phyloP scores from a whole-genome alignment of 2,797 vertebrate species.

The Echeneis naucrates region DNA sequence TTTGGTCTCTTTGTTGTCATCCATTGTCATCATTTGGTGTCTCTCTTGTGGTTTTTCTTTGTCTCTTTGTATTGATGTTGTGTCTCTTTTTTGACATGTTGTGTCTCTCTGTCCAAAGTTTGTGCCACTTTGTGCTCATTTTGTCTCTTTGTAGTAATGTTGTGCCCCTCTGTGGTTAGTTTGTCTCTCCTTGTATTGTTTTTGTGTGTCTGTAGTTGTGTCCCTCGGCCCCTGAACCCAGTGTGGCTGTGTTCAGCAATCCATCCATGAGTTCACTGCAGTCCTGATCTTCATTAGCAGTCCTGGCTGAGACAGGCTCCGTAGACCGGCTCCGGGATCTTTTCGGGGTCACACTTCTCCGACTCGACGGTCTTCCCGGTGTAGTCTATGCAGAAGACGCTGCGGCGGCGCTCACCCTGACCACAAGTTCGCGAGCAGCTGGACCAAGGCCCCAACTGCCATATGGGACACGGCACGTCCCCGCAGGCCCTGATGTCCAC shows the following conservation, averaged over 20 bases:
- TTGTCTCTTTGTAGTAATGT: background rate
- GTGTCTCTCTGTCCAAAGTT: background rate
- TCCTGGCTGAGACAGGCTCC: conserved; percentile 81
- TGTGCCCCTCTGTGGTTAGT: background rate
- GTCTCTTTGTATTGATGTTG: background rate
- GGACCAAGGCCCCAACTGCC: conserved; percentile 90
- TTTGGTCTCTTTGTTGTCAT: background rate
- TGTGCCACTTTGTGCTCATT: too few relatives aligned
- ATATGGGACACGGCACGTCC: conserved; percentile 90
- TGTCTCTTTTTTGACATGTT: background rate
- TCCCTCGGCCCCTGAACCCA: background rate
- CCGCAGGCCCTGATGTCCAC: conserved; percentile 90
- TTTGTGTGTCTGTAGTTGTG: background rate
- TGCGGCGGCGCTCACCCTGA: conserved; percentile 84
- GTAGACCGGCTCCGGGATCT: conserved; percentile 75
- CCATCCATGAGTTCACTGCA: conserved; percentile 5
- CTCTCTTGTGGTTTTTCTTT: background rate
- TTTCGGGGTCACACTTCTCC: conserved; percentile 84
- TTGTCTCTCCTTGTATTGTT: background rate
- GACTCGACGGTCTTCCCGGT: conserved; percentile 80
- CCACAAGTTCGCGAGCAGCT: conserved; percentile 89
- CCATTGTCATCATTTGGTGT: background rate
- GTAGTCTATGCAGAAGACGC: conserved; percentile 87
- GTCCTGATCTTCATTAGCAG: conserved; percentile 80
- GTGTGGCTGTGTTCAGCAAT: background rate